phyloP scores from a whole-genome alignment of 2,113 vertebrate genomes.

The Rhynchopsitta pachyrhyncha region DNA sequence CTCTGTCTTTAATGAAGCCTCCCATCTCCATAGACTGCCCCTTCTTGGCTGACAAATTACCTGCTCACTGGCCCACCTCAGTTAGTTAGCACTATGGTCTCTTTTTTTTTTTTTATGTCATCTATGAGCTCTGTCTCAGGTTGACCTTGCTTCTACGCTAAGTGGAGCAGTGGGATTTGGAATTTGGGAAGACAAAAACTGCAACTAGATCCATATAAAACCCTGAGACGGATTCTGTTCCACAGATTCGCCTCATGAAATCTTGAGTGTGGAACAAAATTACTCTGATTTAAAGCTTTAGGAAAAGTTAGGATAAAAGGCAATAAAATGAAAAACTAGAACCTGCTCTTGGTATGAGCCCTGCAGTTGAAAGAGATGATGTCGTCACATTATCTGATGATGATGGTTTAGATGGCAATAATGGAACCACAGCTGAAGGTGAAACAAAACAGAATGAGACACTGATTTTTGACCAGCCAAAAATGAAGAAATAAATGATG shows the following conservation, averaged over 20 bases:
- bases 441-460: not conserved
- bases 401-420: constrained; percentile 39
- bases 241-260: not conserved
- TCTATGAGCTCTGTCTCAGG: not conserved
- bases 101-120: not conserved
- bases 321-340: not conserved
- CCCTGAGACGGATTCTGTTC: not conserved
- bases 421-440: constrained; percentile 10
- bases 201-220: not conserved
- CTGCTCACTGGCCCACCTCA: not conserved
- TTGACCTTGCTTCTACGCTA: not conserved
- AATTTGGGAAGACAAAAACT: not conserved
- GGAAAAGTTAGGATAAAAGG: not conserved
- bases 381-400: constrained; percentile 27
- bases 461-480: not conserved
- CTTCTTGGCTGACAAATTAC: not conserved
- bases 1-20: not conserved
- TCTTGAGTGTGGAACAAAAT: not conserved
- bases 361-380: constrained; percentile 28
- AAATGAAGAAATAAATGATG: not conserved
- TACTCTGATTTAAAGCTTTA: not conserved
- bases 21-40: not conserved
- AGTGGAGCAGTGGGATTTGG: not conserved
- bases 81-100: not conserved
- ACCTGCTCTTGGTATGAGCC: constrained; percentile 12